A percentile compares a stretch with the other conserved stretches of the same genome.
Evolutionary conservation across 2,113 vertebrate genomes (phyloP).

Genomic region (Hystrix brachyura): DNA sequence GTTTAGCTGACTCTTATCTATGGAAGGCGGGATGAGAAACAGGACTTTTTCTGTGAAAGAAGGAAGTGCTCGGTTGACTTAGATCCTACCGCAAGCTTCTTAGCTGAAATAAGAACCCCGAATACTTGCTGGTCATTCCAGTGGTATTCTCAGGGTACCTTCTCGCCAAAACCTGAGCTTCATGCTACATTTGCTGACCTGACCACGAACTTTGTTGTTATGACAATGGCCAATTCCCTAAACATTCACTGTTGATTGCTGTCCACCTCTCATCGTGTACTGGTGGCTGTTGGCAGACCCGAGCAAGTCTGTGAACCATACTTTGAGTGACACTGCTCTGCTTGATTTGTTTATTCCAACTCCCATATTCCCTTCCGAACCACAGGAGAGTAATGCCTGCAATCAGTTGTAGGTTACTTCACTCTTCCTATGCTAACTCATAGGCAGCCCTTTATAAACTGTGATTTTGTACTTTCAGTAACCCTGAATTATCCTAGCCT

Average conservation of each 20-base stretch:
- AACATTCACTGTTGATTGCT: background rate
- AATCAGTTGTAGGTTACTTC: background rate
- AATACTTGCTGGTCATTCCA: background rate
- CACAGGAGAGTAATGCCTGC: background rate
- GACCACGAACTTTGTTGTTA: background rate
- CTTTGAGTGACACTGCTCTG: background rate
- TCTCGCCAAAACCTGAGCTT: background rate
- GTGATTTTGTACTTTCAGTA: background rate
- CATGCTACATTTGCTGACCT: background rate
- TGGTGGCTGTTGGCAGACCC: background rate
- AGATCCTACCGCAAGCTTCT: background rate
- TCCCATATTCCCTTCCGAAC: background rate
- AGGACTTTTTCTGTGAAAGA: background rate
- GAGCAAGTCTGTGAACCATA: background rate
- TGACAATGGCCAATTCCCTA: background rate
- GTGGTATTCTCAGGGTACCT: background rate
- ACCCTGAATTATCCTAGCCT: background rate
- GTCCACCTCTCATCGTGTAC: background rate
- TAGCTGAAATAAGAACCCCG: background rate
- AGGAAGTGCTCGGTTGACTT: background rate
- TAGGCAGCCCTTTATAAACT: background rate
- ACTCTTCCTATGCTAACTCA: background rate
- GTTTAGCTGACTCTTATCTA: background rate
- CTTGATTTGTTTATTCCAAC: background rate
- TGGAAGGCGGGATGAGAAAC: background rate